Evolutionary conservation across 2,113 vertebrate species (phyloP).

Genomic region (Platysteira castanea): DNA sequence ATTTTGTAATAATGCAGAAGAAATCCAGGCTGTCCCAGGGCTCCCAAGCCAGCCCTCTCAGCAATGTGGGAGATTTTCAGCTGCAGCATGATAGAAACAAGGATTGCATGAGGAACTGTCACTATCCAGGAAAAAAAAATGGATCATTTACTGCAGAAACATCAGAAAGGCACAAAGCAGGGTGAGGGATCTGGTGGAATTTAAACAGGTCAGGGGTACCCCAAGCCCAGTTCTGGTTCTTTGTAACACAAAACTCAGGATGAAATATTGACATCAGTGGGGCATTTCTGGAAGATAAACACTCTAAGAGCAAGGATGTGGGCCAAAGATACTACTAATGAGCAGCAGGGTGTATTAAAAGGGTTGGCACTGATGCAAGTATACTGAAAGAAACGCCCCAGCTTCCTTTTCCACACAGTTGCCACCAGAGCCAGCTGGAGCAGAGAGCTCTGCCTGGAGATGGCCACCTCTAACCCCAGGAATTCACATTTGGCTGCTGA

Average conservation of each 20-base stretch:
- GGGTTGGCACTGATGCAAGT: neutral
- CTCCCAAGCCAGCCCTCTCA: neutral
- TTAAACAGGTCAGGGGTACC: neutral
- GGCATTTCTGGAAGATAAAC: neutral
- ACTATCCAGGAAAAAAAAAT: neutral
- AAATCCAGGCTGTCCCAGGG: neutral
- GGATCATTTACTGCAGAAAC: neutral
- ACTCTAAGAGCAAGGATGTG: neutral
- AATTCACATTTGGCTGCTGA: neutral
- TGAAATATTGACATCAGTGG: neutral
- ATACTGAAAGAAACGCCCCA: neutral
- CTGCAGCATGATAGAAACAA: accelerated
- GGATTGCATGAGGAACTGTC: neutral
- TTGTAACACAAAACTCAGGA: neutral
- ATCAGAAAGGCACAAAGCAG: neutral
- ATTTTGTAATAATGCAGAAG: neutral
- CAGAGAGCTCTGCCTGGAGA: neutral
- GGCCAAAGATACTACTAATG: neutral
- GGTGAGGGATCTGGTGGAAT: neutral
- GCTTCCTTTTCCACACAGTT: neutral
- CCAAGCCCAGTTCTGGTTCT: neutral
- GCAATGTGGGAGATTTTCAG: neutral
- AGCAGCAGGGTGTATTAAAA: neutral
- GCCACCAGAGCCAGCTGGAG: neutral
- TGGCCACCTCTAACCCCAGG: neutral